A percentile compares a stretch with the other conserved stretches of the same genome.
phyloP scores from a whole-genome alignment of 2,797 vertebrate species.

The Diplodus sargus region DNA sequence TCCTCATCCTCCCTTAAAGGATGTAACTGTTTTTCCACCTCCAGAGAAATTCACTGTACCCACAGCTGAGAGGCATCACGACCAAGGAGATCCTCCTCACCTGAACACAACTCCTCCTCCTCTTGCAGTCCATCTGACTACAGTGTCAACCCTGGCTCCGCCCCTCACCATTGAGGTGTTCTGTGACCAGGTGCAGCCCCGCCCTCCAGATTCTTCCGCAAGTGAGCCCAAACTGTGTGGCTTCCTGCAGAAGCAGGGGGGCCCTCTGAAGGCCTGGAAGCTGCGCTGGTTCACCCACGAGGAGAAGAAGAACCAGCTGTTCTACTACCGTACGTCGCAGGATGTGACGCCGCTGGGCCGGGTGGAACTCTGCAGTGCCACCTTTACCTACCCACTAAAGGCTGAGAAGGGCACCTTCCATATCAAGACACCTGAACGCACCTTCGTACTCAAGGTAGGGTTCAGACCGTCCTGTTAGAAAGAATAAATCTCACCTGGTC shows the following conservation, averaged over 20 bases:
- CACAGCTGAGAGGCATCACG: not conserved
- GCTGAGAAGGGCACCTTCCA: conserved; percentile 91
- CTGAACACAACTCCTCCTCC: not conserved
- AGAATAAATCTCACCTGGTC: too few species aligned
- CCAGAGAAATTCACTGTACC: not conserved
- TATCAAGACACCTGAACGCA: conserved; percentile 89
- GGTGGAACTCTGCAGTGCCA: conserved; percentile 86
- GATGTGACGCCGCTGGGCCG: conserved; percentile 90
- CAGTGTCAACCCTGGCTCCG: not conserved
- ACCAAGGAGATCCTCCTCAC: not conserved
- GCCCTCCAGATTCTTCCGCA: not conserved
- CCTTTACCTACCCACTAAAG: conserved; percentile 88
- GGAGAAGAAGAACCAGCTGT: conserved; percentile 89
- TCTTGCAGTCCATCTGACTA: not conserved
- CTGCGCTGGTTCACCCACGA: conserved; percentile 94
- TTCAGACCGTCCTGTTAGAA: not conserved
- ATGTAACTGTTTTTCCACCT: conserved; percentile 1
- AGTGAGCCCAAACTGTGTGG: conserved; percentile 88
- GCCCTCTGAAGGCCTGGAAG: conserved; percentile 93
- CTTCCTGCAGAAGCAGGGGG: conserved; percentile 92
- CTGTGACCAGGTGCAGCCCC: conserved; percentile 6
- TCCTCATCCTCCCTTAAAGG: not conserved
- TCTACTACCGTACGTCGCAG: conserved; percentile 92
- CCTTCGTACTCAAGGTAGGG: conserved; percentile 91
- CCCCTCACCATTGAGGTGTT: conserved; percentile 34